Percentiles rank a stretch among this genome's conserved stretches.
phyloP scores from a whole-genome alignment of 2,113 vertebrate species.

The Neogale vison region DNA sequence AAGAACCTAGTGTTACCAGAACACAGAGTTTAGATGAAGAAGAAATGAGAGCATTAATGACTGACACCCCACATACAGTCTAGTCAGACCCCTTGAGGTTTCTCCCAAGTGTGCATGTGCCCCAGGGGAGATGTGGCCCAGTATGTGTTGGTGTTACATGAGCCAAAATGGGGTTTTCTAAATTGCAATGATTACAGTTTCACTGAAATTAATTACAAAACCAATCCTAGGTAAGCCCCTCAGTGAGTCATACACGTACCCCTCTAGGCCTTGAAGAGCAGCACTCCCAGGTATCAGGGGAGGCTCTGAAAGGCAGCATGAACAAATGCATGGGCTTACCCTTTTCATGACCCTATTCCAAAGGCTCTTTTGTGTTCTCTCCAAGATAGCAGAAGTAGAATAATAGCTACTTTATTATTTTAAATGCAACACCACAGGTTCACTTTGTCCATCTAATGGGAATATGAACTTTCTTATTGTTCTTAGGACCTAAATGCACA shows the following conservation, averaged over 20 bases:
- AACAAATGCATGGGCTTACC: not conserved
- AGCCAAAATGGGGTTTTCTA: not conserved
- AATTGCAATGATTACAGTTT: not conserved
- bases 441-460: not conserved
- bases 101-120: not conserved
- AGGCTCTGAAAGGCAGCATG: not conserved
- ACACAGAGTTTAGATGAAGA: not conserved
- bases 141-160: not conserved
- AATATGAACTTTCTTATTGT: not conserved
- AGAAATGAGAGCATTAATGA: not conserved
- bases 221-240: not conserved
- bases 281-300: not conserved
- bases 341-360: not conserved
- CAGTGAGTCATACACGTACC: accelerated
- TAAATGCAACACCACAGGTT: not conserved
- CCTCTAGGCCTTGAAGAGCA: not conserved
- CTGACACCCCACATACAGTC: not conserved
- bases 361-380: not conserved
- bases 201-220: not conserved
- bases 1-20: not conserved
- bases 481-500: not conserved
- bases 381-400: not conserved
- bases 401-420: not conserved
- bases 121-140: not conserved
- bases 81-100: not conserved